Conservation (phyloP, 2,888 invertebrate genomes). For the Spodoptera littoralis region DNA sequence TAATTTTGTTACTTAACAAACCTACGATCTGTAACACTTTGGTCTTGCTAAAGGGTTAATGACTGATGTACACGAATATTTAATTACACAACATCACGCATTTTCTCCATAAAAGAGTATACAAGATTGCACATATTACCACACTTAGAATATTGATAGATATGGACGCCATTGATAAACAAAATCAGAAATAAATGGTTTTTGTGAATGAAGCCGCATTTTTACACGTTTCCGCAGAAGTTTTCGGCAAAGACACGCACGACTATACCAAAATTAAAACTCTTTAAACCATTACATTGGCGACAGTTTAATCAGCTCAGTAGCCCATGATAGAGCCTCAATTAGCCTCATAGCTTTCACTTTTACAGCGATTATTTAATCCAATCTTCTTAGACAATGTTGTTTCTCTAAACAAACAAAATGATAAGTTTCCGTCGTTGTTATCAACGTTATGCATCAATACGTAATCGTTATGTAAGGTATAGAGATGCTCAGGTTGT, state of each 20-base stretch:
- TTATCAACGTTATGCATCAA: conserved; percentile 51
- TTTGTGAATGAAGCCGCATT: too few species aligned
- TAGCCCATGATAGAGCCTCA: conserved; percentile 36
- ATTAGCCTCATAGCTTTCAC: conserved; percentile 51
- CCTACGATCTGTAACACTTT: too few species aligned
- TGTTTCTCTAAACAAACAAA: conserved; percentile 43
- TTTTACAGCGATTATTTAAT: conserved; percentile 44
- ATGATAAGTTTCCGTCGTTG: conserved; percentile 42
- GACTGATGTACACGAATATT: too few species aligned
- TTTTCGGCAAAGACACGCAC: conserved; percentile 2
- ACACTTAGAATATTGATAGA: too few species aligned
- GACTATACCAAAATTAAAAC: neutral
- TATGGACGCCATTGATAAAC: too few species aligned
- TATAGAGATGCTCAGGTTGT: conserved; percentile 57
- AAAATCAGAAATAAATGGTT: too few species aligned
- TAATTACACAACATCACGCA: too few species aligned
- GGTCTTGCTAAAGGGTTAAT: too few species aligned
- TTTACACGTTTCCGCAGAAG: neutral
- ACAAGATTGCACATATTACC: too few species aligned
- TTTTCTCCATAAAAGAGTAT: too few species aligned
- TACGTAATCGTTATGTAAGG: conserved; percentile 60
- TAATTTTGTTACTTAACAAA: neutral
- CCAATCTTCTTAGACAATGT: conserved; percentile 26
- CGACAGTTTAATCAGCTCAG: conserved; percentile 32
- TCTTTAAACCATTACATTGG: conserved; percentile 14